Evolutionary conservation across 1,140 invertebrate genomes (phyloP), one percentile per base, ranked within the genome.

Genomic region (Leptinotarsa lineolata): DNA sequence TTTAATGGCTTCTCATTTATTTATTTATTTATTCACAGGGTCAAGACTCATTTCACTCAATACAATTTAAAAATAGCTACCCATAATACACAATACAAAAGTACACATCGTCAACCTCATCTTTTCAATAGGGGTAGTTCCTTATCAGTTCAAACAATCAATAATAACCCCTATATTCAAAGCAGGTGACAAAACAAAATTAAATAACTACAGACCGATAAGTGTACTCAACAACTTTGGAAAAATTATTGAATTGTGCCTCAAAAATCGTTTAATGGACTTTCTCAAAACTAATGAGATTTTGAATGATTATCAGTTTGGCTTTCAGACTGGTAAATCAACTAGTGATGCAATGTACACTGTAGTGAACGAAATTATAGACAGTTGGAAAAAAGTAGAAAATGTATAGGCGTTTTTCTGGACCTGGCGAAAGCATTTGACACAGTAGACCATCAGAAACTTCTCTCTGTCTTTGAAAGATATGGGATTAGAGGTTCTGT

Each of bases 181-280:
- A 61, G 22, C 45, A 18, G 76, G 76, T 63, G 67, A 72, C 59
- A 72, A 71, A 70, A 66, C 46, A 12, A 18, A 72, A 15, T 21
- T 72, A 48, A 66, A 72, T 46, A 75, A 75, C 24, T 73, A 75
- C 61, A 75, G 76, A 70, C 76, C 74, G 0, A 75, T 77, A 30
- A 68, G 68, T 22, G 11, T 77, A 70, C 44, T 72, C 0, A 70
- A 58, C 24, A 20, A 39, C n/a, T 60, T 77, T 3, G 60, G 70
- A 15, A 77, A 75, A 72, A 22, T 77, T n/a, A 70, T 75, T 63
- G 66, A 73, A 73, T 70, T 72, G 72, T 45, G 75, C 11, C 66
- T 70, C 15, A 48, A 48, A 48, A 48, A 22, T 13, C 5, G 3
- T 13, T 46, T 46, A 46, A 46, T 46, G 45, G 45, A 46, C 5